Evolutionary conservation across 2,113 vertebrate species (phyloP).

Genomic region (Verasper variegatus): DNA sequence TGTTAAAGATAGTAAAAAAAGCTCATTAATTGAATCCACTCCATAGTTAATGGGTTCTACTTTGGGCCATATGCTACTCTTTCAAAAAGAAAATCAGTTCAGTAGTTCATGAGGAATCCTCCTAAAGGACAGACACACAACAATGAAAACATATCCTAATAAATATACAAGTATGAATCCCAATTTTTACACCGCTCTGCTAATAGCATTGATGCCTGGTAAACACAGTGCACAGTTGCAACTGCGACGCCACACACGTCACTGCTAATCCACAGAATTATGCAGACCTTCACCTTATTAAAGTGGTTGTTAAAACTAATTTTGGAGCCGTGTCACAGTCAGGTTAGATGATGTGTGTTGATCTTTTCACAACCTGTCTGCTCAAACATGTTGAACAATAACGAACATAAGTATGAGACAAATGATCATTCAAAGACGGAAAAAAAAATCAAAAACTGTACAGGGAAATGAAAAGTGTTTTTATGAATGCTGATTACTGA

Average conservation of each 20-base stretch:
- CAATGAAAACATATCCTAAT: too few species aligned
- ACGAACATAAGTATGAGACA: neutral
- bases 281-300: neutral
- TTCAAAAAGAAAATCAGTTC: too few species aligned
- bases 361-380: neutral
- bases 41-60: too few species aligned
- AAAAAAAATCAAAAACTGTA: neutral
- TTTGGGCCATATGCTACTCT: too few species aligned
- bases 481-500: neutral
- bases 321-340: neutral
- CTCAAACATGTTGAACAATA: neutral
- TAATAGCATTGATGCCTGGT: too few species aligned
- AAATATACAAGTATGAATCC: too few species aligned
- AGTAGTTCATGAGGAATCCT: too few species aligned
- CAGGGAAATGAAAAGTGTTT: neutral
- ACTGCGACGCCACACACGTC: neutral
- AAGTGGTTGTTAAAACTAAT: neutral
- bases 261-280: neutral
- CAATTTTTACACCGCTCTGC: too few species aligned
- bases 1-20: too few species aligned
- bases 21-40: too few species aligned
- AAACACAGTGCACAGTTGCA: too few species aligned
- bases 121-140: too few species aligned
- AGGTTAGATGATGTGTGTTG: neutral
- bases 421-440: neutral